Conservation (phyloP, 2,113 vertebrate genomes). For the Rousettus leschenaultii region DNA sequence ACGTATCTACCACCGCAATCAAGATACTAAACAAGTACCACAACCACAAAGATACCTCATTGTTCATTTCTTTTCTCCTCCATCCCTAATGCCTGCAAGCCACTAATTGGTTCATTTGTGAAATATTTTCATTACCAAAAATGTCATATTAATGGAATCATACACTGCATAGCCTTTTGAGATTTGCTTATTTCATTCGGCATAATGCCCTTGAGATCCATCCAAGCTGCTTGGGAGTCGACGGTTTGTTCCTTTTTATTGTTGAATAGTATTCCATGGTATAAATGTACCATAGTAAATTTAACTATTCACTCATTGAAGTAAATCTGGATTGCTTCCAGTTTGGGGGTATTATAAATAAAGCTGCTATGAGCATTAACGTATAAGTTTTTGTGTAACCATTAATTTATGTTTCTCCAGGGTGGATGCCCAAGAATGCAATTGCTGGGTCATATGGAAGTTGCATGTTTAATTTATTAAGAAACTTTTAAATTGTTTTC, state of each 20-base stretch:
- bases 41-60: background rate
- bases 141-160: background rate
- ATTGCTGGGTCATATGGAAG: background rate
- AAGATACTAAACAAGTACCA: background rate
- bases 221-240: background rate
- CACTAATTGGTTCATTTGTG: background rate
- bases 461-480: background rate
- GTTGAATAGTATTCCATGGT: background rate
- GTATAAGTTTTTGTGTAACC: background rate
- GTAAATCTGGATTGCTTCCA: background rate
- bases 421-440: background rate
- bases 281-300: background rate
- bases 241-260: background rate
- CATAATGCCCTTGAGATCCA: background rate
- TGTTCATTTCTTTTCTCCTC: background rate
- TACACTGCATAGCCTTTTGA: background rate
- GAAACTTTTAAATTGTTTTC: background rate
- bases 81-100: background rate
- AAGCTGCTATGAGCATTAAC: background rate
- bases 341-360: background rate
- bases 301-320: background rate
- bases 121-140: background rate
- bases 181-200: background rate
- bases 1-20: background rate
- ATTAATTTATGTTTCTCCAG: background rate